These are phyloP conservation scores for Telenomus remus DNA, from an alignment of 1,140 invertebrate genomes.

Conservation along the genomic window DNA sequence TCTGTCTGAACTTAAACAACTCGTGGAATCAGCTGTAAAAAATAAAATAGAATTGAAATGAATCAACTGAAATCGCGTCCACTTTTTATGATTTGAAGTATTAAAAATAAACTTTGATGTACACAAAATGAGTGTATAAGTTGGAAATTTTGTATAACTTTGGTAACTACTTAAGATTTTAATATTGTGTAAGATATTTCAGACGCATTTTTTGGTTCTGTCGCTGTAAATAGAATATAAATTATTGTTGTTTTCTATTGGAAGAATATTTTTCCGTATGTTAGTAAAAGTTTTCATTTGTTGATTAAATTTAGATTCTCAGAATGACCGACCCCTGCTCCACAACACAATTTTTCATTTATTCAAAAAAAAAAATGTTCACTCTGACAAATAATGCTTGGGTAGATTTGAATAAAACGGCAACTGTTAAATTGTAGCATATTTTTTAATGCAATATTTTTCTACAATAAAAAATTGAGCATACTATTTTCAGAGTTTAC, in stretches of 20 bases:
- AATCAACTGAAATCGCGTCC: not conserved
- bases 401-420: too few relatives aligned
- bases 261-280: constrained; percentile 13
- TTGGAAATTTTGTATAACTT: too few relatives aligned
- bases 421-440: too few relatives aligned
- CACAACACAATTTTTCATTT: too few relatives aligned
- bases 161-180: too few relatives aligned
- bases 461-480: constrained; percentile 11
- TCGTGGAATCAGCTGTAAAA: constrained; percentile 68
- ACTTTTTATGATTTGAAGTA: constrained; percentile 1
- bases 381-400: too few relatives aligned
- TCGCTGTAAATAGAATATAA: constrained; percentile 19
- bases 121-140: too few relatives aligned
- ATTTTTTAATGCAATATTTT: constrained; percentile 10
- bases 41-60: constrained; percentile 46
- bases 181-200: too few relatives aligned
- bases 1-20: constrained; percentile 62
- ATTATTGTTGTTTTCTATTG: constrained; percentile 10
- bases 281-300: not conserved
- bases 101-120: not conserved
- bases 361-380: too few relatives aligned
- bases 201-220: not conserved
- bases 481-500: not conserved
- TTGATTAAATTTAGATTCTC: constrained; percentile 7
- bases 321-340: too few relatives aligned